Conservation (phyloP, 2,888 invertebrate species). For the Crocallis elinguaria region DNA sequence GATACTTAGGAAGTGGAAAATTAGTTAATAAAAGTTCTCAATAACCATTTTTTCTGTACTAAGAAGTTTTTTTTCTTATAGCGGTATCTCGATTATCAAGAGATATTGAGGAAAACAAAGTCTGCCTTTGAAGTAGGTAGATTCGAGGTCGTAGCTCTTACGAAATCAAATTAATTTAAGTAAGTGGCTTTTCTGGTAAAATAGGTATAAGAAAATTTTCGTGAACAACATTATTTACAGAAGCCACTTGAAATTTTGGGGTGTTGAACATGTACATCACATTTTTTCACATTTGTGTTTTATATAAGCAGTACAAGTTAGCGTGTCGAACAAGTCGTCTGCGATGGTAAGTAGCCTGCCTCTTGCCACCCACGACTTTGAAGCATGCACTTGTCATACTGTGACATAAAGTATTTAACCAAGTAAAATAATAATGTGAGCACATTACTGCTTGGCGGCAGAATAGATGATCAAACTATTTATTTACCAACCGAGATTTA, state of each 20-base stretch:
- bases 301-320: no score
- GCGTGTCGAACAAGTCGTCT: no score
- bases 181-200: constrained; percentile 41
- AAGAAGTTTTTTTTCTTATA: constrained; percentile 35
- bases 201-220: constrained; percentile 29
- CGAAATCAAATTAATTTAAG: constrained; percentile 48
- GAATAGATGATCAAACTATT: no score
- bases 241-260: constrained; percentile 21
- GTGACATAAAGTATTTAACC: no score
- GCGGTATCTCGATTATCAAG: constrained; percentile 50
- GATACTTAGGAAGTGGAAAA: constrained; percentile 43
- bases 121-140: constrained; percentile 41
- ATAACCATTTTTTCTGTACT: constrained; percentile 42
- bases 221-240: constrained; percentile 21
- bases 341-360: no score
- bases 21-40: constrained; percentile 48
- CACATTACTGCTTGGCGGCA: no score
- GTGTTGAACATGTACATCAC: constrained; percentile 6
- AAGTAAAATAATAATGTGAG: no score
- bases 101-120: constrained; percentile 48
- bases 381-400: no score
- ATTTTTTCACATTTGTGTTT: constrained; percentile 7
- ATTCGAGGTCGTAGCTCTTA: constrained; percentile 39
- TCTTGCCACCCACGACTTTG: no score
- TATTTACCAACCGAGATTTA: no score